These are phyloP conservation scores for Napeogenes inachia DNA, from an alignment of 2,888 invertebrate genomes.

Conservation along the genomic window DNA sequence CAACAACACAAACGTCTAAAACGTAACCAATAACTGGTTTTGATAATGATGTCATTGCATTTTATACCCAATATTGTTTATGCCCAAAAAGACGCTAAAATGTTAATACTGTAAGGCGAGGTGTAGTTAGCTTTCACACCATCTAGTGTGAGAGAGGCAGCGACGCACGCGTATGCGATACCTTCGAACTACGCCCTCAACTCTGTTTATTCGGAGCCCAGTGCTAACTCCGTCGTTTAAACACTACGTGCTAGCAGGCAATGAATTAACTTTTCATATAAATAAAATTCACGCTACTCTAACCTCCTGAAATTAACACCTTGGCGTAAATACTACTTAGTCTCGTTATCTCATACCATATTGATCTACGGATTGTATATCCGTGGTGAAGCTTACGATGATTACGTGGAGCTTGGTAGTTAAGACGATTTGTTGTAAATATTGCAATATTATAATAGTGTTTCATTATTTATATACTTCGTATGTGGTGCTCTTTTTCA, in stretches of 20 bases:
- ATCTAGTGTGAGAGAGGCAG: slow-evolving; percentile 34
- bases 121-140: slow-evolving; percentile 27
- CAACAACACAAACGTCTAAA: not conserved
- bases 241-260: slow-evolving; percentile 72
- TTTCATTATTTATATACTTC: not conserved
- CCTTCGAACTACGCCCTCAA: slow-evolving; percentile 42
- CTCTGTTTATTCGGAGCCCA: slow-evolving; percentile 69
- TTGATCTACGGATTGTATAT: slow-evolving; percentile 34
- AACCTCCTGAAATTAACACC: slow-evolving; percentile 78
- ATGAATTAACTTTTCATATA: slow-evolving; percentile 78
- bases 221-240: slow-evolving; percentile 75
- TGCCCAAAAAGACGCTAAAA: slow-evolving; percentile 4
- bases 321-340: slow-evolving; percentile 73
- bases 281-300: slow-evolving; percentile 78
- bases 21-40: not conserved
- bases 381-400: slow-evolving; percentile 26
- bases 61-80: slow-evolving; percentile 5
- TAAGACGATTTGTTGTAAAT: not conserved
- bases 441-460: not conserved
- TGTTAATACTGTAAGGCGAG: slow-evolving; percentile 6
- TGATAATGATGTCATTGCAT: slow-evolving; percentile 2
- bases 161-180: slow-evolving; percentile 39
- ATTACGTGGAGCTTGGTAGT: slow-evolving; percentile 17
- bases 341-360: slow-evolving; percentile 63
- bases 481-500: too few relatives aligned